phyloP scores from a whole-genome alignment of 2,113 vertebrate genomes.

The Tenebrosternarchus preto region DNA sequence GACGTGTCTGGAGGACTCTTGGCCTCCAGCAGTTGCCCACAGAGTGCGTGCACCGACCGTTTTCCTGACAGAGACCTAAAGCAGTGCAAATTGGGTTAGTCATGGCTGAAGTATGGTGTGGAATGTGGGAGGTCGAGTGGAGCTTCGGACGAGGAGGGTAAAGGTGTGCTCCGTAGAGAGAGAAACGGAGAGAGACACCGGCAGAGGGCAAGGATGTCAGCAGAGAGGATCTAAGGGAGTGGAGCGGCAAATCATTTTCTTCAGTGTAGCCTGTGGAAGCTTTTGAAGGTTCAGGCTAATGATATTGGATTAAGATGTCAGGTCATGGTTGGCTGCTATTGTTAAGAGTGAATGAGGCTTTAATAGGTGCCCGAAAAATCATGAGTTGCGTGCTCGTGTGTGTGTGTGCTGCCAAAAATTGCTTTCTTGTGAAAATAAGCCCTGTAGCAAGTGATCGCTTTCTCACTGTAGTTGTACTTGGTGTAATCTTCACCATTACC shows the following conservation, averaged over 20 bases:
- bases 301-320: slow-evolving; percentile 24
- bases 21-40: slow-evolving; percentile 47
- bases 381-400: neutral
- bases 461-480: neutral
- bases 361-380: slow-evolving; percentile 1
- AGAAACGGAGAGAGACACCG: slow-evolving; percentile 31
- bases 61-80: slow-evolving; percentile 68
- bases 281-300: slow-evolving; percentile 9
- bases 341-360: slow-evolving; percentile 12
- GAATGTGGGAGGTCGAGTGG: slow-evolving; percentile 69
- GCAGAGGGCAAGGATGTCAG: slow-evolving; percentile 31
- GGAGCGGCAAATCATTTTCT: slow-evolving; percentile 19
- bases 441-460: neutral
- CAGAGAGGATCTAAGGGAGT: neutral
- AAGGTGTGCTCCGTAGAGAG: slow-evolving; percentile 23
- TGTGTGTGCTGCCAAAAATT: too few species aligned
- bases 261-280: neutral
- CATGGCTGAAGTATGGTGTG: slow-evolving; percentile 72
- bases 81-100: slow-evolving; percentile 78
- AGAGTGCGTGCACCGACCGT: slow-evolving; percentile 43
- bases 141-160: slow-evolving; percentile 6
- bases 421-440: too few species aligned
- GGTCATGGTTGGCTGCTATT: slow-evolving; percentile 10
- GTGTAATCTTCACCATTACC: slow-evolving; percentile 7
- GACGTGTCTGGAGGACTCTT: slow-evolving; percentile 20